Base-by-base conservation (phyloP, 2,888 invertebrate genomes). In the Heliconius erato region DNA sequence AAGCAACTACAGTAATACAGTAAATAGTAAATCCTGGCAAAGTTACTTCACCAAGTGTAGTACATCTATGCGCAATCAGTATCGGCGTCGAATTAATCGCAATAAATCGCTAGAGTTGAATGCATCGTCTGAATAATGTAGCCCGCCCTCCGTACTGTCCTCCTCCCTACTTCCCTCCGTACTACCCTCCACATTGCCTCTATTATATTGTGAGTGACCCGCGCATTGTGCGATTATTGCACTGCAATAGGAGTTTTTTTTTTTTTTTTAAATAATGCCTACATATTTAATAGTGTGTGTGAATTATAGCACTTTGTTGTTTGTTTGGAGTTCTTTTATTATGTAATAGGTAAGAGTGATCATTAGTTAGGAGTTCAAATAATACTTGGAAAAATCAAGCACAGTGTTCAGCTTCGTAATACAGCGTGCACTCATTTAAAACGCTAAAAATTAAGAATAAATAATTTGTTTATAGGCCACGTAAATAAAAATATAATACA, bases 61-160 rank as follows among this genome's bases (percentile, higher is more conserved):
- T 76, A 76, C 74, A 76, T 76, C 76, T 76, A 76, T 76, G 76
- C 76, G 76, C 76, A 76, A 76, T 76, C 76, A 63, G 76, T 35
- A 40, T 76, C 76, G 40, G 76, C 63, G 76, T 76, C 63, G 63
- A 76, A 76, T 76, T 76, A 76, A 76, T 76, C 76, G 63, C 76
- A 76, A 76, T 76, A 76, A 76, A 76, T 76, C 76, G 76, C 63
- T 26, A 63, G 63, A 35, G 63, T 26, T 76, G 63, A 76, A 76
- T 76, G 76, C 76, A 63, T 76, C 74, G 74, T 63, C 76, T 76
- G 19, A 76, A 76, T 76, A 40, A 76, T 76, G n/a, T 40, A 76
- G 76, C 32, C 28, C 63, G 59, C 63, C 76, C 63, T n/a, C 67
- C 7, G 7, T 28, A 63, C 63, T 63, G n/a, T 2, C 63, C 65